A percentile compares a stretch with the other conserved stretches of the same genome.
phyloP scores from a whole-genome alignment of 2,797 vertebrate species.

The Galagoides demidoff region DNA sequence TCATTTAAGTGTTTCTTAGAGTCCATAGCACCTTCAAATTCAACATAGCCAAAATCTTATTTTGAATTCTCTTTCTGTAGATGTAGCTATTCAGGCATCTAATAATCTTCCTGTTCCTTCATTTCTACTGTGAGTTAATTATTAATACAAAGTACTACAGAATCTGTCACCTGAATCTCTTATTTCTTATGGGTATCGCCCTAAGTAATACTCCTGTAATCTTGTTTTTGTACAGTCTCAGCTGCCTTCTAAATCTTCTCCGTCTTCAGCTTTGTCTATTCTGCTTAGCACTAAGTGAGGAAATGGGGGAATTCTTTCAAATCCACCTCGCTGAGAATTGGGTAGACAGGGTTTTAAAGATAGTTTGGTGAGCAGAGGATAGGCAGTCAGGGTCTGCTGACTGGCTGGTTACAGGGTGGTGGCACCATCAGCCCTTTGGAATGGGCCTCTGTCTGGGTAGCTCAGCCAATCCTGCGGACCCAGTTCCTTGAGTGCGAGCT shows the following conservation, averaged over 20 bases:
- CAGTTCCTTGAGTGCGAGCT: no score
- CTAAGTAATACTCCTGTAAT: constrained; percentile 20
- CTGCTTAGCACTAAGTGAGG: not conserved
- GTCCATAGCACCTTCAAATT: not conserved
- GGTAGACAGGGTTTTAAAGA: no score
- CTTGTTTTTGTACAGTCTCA: constrained; percentile 40
- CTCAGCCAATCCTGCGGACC: no score
- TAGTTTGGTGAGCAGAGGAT: no score
- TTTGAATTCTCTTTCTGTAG: not conserved
- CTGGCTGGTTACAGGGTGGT: no score
- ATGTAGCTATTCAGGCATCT: not conserved
- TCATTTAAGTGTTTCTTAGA: not conserved
- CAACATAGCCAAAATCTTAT: not conserved
- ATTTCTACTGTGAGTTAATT: not conserved
- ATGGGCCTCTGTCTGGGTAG: no score
- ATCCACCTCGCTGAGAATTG: no score
- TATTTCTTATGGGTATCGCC: not conserved
- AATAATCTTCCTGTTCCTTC: not conserved
- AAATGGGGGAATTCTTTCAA: no score
- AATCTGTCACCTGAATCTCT: constrained; percentile 10
- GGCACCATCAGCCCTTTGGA: no score
- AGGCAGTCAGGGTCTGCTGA: no score
- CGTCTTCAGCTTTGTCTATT: constrained; percentile 18
- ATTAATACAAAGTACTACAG: not conserved
- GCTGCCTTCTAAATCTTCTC: constrained; percentile 13